phyloP scores from a whole-genome alignment of 1,140 invertebrate species.

The Brachionus sp. region DNA sequence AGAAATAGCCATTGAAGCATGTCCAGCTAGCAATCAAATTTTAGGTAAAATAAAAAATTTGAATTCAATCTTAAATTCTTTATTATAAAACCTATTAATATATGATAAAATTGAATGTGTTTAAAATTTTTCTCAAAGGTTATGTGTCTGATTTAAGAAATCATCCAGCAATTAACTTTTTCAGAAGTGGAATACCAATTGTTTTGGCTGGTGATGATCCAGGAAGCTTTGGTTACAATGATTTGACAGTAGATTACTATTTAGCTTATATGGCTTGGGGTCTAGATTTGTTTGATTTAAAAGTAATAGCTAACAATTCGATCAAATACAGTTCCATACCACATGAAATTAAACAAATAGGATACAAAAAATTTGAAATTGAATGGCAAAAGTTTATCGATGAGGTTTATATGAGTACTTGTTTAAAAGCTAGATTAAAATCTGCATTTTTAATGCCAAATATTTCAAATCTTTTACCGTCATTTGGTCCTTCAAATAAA shows the following conservation, averaged over 20 bases:
- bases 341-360: conserved; percentile 47
- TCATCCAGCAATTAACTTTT: conserved; percentile 50
- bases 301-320: conserved; percentile 49
- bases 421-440: conserved; percentile 11
- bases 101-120: background rate
- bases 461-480: background rate
- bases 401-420: conserved; percentile 46
- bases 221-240: conserved; percentile 50
- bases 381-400: conserved; percentile 48
- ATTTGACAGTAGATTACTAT: conserved; percentile 51
- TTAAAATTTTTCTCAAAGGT: background rate
- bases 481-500: background rate
- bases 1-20: conserved; percentile 50
- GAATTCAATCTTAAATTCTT: background rate
- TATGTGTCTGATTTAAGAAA: conserved; percentile 49
- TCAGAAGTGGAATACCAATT: conserved; percentile 49
- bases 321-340: conserved; percentile 48
- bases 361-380: conserved; percentile 48
- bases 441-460: background rate
- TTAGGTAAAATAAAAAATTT: conserved; percentile 47
- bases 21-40: conserved; percentile 50
- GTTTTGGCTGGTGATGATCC: conserved; percentile 51
- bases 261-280: conserved; percentile 50
- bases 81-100: too few species aligned
- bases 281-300: conserved; percentile 49